phyloP scores from a whole-genome alignment of 2,888 invertebrate genomes.

The Torymus texanus region DNA sequence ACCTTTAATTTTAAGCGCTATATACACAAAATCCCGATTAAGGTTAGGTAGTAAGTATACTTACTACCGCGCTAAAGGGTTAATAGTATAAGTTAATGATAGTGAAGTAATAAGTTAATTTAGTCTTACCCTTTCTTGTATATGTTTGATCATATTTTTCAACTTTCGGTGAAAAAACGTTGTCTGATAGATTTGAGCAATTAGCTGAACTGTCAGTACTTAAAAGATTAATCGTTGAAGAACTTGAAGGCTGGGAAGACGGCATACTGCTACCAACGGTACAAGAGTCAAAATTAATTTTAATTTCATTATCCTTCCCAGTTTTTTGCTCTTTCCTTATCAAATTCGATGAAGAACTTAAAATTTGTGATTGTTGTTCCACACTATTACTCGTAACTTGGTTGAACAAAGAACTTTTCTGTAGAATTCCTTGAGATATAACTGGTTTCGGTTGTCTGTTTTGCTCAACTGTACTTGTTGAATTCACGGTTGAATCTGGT shows the following conservation, averaged over 20 bases:
- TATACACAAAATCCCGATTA: too few relatives aligned
- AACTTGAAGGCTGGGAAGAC: not conserved
- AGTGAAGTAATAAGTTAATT: too few relatives aligned
- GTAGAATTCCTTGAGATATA: not conserved
- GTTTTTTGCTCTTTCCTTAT: not conserved
- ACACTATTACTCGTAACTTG: not conserved
- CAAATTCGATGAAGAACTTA: not conserved
- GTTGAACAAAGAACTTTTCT: not conserved
- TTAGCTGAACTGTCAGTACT: constrained; percentile 7
- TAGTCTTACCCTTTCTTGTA: constrained; percentile 30
- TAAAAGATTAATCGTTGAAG: not conserved
- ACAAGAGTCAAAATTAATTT: not conserved
- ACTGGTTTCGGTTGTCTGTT: not conserved
- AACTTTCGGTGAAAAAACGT: constrained; percentile 1
- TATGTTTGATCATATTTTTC: constrained; percentile 31
- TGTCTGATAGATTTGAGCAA: not conserved
- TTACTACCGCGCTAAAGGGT: too few relatives aligned
- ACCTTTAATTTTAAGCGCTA: too few relatives aligned
- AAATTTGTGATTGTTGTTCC: constrained; percentile 40
- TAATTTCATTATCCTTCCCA: not conserved
- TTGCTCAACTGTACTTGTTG: not conserved
- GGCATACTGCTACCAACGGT: not conserved
- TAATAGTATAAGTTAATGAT: too few relatives aligned
- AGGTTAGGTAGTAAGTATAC: too few relatives aligned
- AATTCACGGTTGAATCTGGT: constrained; percentile 41